These are phyloP conservation scores for Xylota segnis DNA, from an alignment of 2,888 invertebrate genomes.

Conservation along the genomic window DNA sequence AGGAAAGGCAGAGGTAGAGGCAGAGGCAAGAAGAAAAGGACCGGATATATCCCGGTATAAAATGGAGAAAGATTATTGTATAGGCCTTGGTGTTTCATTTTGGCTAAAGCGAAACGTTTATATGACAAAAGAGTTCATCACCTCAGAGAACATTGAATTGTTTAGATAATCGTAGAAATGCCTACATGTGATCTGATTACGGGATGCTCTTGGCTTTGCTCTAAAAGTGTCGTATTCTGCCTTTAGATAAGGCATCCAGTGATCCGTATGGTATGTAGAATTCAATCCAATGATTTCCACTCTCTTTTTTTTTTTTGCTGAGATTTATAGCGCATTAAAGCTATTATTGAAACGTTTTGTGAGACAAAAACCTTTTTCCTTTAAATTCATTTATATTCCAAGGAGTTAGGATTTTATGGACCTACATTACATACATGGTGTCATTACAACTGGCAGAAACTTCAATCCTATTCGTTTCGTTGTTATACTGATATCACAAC, in stretches of 20 bases:
- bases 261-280: neutral
- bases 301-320: slow-evolving; percentile 2
- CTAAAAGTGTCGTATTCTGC: slow-evolving; percentile 7
- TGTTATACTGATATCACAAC: too few species aligned
- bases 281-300: neutral
- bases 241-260: neutral
- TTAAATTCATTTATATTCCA: neutral
- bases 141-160: slow-evolving; percentile 44
- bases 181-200: slow-evolving; percentile 40
- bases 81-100: slow-evolving; percentile 3
- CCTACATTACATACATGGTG: too few species aligned
- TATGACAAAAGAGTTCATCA: slow-evolving; percentile 62
- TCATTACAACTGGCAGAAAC: too few species aligned
- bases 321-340: neutral
- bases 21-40: slow-evolving; percentile 19
- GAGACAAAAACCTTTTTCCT: neutral
- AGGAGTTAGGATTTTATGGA: neutral
- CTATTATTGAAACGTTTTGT: neutral
- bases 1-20: neutral
- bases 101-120: slow-evolving; percentile 42
- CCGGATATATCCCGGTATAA: slow-evolving; percentile 9
- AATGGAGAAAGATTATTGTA: neutral
- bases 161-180: slow-evolving; percentile 5
- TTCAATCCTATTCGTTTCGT: too few species aligned
- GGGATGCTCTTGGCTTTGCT: slow-evolving; percentile 25